Percentiles rank a stretch among this genome's conserved stretches.
Evolutionary conservation across 2,888 invertebrate species (phyloP).

Genomic region (Nymphalis c-album): DNA sequence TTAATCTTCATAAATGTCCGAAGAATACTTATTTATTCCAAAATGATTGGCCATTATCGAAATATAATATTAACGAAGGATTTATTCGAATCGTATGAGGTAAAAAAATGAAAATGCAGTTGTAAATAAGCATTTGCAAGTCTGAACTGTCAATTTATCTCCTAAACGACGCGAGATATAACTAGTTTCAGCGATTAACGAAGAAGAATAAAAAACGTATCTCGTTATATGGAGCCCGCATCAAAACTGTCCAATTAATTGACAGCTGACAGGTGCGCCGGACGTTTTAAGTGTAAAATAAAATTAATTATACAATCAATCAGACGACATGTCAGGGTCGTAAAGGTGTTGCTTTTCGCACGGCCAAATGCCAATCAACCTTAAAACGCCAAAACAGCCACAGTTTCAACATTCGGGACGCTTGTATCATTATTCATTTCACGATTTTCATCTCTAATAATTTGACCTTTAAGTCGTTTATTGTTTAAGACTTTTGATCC

Average conservation of each 20-base stretch:
- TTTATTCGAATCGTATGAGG: conserved; percentile 37
- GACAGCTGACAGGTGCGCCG: conserved; percentile 70
- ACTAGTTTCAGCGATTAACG: conserved; percentile 64
- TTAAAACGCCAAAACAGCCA: conserved; percentile 63
- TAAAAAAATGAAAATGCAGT: conserved; percentile 41
- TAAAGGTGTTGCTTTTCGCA: conserved; percentile 78
- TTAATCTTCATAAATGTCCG: conserved; percentile 23
- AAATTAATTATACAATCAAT: conserved; percentile 81
- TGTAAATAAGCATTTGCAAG: conserved; percentile 57
- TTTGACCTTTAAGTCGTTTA: not conserved
- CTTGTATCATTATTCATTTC: conserved; percentile 9
- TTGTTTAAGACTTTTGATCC: not conserved
- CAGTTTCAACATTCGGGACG: conserved; percentile 43
- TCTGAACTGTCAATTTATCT: conserved; percentile 64
- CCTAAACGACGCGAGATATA: conserved; percentile 48
- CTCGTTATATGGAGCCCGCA: conserved; percentile 71
- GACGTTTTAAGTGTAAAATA: conserved; percentile 71
- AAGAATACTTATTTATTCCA: conserved; percentile 15
- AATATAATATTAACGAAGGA: conserved; percentile 35
- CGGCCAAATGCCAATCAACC: conserved; percentile 76
- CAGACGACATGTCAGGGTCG: conserved; percentile 73
- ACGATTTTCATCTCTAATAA: conserved; percentile 36
- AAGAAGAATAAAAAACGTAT: conserved; percentile 50
- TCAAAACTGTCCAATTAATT: conserved; percentile 78
- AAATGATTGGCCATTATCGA: conserved; percentile 31